Percentiles rank a stretch among this genome's conserved stretches.
phyloP scores from a whole-genome alignment of 2,797 vertebrate species.

The Podargus strigoides region DNA sequence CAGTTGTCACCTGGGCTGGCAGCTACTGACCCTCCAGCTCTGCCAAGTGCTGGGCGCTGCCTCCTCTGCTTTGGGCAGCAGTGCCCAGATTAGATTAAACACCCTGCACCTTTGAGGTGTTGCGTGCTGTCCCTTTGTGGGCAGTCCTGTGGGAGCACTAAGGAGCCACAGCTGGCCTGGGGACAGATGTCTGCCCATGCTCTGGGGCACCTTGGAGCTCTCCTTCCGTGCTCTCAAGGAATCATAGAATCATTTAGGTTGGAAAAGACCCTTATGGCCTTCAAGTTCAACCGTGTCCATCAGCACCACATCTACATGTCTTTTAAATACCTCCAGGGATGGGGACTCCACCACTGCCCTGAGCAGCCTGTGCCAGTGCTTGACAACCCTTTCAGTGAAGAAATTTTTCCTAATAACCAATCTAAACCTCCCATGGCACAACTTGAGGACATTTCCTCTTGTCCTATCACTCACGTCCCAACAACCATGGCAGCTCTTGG shows the following conservation, averaged over 20 bases:
- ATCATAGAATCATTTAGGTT: background rate
- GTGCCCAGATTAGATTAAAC: background rate
- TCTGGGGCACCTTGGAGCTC: background rate
- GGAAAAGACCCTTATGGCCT: background rate
- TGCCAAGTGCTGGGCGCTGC: background rate
- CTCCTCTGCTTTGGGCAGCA: background rate
- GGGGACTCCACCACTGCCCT: background rate
- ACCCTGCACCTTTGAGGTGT: rapidly evolving
- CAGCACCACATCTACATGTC: rapidly evolving
- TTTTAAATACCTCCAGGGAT: background rate
- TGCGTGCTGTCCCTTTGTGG: rapidly evolving
- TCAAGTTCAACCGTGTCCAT: background rate
- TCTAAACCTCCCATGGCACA: background rate
- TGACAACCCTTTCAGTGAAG: background rate
- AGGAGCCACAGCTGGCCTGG: rapidly evolving
- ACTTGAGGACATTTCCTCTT: background rate
- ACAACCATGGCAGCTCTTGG: background rate
- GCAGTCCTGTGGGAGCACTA: background rate
- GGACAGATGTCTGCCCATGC: rapidly evolving
- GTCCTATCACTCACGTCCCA: background rate
- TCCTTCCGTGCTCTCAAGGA: background rate
- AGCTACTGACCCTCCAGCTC: background rate
- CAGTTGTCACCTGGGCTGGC: background rate
- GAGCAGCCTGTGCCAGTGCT: background rate
- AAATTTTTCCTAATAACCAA: background rate